phyloP scores from a whole-genome alignment of 2,113 vertebrate species.

The Megalops atlanticus region DNA sequence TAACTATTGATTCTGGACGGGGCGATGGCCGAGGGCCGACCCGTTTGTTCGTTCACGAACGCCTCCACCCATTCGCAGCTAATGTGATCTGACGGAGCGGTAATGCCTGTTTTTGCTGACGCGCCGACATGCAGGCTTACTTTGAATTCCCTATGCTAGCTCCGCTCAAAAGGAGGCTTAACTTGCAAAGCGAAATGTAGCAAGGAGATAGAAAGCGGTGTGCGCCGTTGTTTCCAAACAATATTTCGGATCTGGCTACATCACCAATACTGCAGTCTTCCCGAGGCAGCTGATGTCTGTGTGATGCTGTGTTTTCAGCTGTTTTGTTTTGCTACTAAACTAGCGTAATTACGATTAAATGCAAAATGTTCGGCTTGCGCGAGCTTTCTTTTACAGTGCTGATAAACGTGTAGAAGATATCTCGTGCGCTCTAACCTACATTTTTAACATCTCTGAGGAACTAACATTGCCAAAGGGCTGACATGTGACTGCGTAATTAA shows the following conservation, averaged over 20 bases:
- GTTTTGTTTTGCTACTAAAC: no score
- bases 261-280: no score
- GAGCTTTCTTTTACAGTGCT: not conserved
- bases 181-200: no score
- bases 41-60: not conserved
- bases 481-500: conserved; percentile 18
- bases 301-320: no score
- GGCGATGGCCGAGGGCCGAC: not conserved
- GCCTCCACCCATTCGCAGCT: not conserved
- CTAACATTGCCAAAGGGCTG: conserved; percentile 25
- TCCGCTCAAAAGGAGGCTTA: not conserved
- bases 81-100: conserved; percentile 2
- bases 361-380: no score
- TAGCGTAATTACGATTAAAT: no score
- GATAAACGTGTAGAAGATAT: not conserved
- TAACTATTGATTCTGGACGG: not conserved
- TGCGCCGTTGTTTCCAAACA: not conserved
- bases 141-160: not conserved
- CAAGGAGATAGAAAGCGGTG: not conserved
- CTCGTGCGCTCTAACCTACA: not conserved
- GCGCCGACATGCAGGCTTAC: not conserved
- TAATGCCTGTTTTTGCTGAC: conserved; percentile 16
- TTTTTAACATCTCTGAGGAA: conserved; percentile 14
- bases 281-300: not conserved
- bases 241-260: not conserved